Evolutionary conservation across 2,888 invertebrate genomes (phyloP), one percentile per base, ranked within the genome.

Genomic region (Leptogaster cylindrica): DNA sequence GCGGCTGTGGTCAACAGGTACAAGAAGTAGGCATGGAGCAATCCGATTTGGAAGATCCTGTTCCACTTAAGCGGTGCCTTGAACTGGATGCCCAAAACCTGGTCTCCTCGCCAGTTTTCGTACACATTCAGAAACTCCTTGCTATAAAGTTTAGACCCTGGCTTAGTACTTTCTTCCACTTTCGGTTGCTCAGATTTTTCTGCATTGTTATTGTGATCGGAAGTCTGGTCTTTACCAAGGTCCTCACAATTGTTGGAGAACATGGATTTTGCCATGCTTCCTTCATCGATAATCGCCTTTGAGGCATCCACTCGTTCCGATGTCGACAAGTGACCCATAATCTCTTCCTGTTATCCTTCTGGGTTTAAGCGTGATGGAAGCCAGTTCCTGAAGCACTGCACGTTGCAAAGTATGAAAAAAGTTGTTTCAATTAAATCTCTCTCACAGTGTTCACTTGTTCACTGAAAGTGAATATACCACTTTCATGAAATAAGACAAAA

Each of bases 51-150:
- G 68, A 87, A 80, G 12, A 86, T 81, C 73, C 87, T 88, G 48
- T 78, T 78, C 89, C 89, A 89, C 73, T 86, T 85, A n/a, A 89
- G 79, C 0, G 87, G 85, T 2, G 87, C 86, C 41, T 84, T 74
- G 68, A 87, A 87, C 2, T 85, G 83, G 68, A 81, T 72, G 23
- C 80, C 79, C 2, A 79, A 67, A 2, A 79, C 68, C 20, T 44
- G 27, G 44, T 61, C 61, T 28, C 61, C 61, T 14, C 31, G 16
- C 61, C 61, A 61, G 10, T 61, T 61, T n/a, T 61, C 61, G n/a
- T 61, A 61, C 3, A 61, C 61, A 14, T 61, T 61, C 0, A 61
- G 44, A n/a, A n/a, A n/a, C n/a, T n/a, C n/a, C n/a, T n/a, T n/a
- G n/a, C n/a, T n/a, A n/a, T n/a, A n/a, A n/a, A n/a, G n/a, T n/a